Conservation (phyloP, 2,888 invertebrate species). For the Nebria salina region DNA sequence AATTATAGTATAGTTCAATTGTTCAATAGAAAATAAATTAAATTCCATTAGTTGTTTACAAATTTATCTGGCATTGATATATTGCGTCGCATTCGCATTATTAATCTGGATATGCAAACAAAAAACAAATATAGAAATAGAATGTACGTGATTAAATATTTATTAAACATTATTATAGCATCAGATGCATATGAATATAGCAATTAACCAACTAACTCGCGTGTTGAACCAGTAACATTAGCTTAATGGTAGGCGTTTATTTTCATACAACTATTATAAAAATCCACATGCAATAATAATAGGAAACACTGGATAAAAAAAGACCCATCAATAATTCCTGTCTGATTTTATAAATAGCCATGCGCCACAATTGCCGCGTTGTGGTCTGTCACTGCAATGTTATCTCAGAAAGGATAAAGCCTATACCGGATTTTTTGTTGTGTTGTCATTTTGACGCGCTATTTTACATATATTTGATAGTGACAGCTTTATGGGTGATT, state of each 20-base stretch:
- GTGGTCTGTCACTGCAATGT: neutral
- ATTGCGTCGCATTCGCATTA: neutral
- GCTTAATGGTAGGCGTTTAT: neutral
- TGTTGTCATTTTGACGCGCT: neutral
- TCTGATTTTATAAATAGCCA: neutral
- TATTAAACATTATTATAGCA: neutral
- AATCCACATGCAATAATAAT: neutral
- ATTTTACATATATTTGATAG: neutral
- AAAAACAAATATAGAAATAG: neutral
- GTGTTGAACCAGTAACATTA: neutral
- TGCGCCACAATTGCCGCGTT: neutral
- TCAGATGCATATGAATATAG: neutral
- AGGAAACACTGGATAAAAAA: neutral
- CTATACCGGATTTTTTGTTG: neutral
- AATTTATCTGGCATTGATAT: neutral
- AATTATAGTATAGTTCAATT: neutral
- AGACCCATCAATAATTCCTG: neutral
- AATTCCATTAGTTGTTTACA: neutral
- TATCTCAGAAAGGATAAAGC: neutral
- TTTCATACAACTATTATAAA: neutral
- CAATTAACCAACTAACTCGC: neutral
- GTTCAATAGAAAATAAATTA: neutral
- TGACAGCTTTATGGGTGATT: neutral
- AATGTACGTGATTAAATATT: neutral
- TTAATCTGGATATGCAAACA: neutral